Conservation (phyloP, 2,113 vertebrate genomes). For the Sphaerodactylus townsendi region DNA sequence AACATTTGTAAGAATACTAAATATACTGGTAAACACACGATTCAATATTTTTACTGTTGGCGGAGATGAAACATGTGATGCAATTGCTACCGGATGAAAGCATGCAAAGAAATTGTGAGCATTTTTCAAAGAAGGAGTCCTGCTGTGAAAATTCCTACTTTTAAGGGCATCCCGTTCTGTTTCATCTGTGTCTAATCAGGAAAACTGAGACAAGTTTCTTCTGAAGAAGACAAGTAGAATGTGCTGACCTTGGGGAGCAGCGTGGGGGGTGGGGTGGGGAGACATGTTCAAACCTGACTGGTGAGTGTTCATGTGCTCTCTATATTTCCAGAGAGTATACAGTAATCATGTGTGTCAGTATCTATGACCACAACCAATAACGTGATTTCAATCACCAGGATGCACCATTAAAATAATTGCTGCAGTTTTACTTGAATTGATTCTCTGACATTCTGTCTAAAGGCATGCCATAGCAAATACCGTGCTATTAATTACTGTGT, state of each 20-base stretch:
- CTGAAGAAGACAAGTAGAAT: neutral
- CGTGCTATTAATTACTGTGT: neutral
- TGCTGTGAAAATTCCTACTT: neutral
- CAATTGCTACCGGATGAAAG: neutral
- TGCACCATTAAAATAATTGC: neutral
- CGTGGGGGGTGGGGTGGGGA: too few species aligned
- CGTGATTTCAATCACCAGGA: too few species aligned
- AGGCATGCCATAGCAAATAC: neutral
- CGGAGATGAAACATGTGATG: neutral
- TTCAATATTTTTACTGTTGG: neutral
- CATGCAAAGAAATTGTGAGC: neutral
- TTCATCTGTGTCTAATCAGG: neutral
- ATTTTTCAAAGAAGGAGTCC: neutral
- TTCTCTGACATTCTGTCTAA: neutral
- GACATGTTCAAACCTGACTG: neutral
- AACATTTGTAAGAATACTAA: neutral
- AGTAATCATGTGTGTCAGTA: neutral
- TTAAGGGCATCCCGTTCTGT: neutral
- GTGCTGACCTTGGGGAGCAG: neutral
- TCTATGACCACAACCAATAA: neutral
- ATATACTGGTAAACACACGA: neutral
- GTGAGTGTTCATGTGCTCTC: neutral
- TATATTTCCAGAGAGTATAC: neutral
- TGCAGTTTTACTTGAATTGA: neutral
- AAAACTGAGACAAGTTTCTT: neutral